A percentile compares a stretch with the other conserved stretches of the same genome.
These are phyloP conservation scores for Agrotis puta DNA, from an alignment of 2,888 invertebrate species.

Conservation along the genomic window DNA sequence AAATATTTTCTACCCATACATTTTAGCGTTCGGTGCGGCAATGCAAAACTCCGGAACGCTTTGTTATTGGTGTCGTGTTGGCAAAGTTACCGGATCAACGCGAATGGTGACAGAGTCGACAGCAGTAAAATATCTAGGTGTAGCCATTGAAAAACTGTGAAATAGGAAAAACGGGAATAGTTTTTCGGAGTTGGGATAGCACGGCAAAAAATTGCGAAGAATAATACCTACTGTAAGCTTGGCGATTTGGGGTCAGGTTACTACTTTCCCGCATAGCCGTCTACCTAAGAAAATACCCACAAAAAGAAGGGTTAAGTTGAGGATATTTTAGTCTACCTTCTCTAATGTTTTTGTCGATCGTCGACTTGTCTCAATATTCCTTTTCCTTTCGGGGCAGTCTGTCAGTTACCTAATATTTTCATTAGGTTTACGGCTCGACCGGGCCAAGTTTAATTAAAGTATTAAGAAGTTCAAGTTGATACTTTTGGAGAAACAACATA, in stretches of 20 bases:
- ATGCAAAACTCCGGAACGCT: slow-evolving; percentile 37
- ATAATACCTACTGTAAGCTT: background rate
- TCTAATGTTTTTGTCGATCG: background rate
- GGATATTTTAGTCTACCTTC: slow-evolving; percentile 1
- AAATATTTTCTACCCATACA: slow-evolving; percentile 37
- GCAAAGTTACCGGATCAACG: slow-evolving; percentile 32
- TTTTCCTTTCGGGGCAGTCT: background rate
- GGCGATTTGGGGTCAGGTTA: background rate
- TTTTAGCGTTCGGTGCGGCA: slow-evolving; percentile 19
- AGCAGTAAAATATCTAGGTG: slow-evolving; percentile 22
- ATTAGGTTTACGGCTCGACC: slow-evolving; percentile 9
- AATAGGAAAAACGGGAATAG: slow-evolving; percentile 11
- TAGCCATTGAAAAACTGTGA: slow-evolving; percentile 13
- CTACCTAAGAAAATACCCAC: background rate
- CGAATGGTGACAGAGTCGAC: slow-evolving; percentile 4
- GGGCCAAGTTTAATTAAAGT: slow-evolving; percentile 18
- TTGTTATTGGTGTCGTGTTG: slow-evolving; percentile 21
- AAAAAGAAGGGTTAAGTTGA: slow-evolving; percentile 4
- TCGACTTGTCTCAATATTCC: slow-evolving; percentile 4
- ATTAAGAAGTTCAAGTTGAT: background rate
- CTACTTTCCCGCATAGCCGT: background rate
- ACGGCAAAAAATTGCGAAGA: background rate
- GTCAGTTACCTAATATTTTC: background rate
- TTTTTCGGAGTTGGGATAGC: background rate
- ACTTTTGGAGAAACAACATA: background rate